These are phyloP conservation scores for Branchinecta sandiegonensis DNA, from an alignment of 2,888 invertebrate genomes.

Conservation along the genomic window DNA sequence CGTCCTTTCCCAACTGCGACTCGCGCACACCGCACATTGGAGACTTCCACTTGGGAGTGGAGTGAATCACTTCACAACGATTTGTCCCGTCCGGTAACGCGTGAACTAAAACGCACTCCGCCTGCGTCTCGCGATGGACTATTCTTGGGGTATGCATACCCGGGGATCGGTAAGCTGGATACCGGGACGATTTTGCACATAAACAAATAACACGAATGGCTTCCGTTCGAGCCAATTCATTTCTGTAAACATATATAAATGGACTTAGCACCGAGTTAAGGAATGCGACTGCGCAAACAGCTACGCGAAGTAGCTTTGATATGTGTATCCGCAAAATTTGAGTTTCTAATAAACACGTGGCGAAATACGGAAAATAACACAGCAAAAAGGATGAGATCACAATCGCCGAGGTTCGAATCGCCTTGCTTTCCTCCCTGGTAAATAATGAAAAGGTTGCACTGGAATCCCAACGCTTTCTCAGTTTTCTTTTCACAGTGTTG, in stretches of 20 bases:
- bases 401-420: constrained; percentile 10
- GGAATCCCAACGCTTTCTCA: constrained; percentile 13
- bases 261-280: constrained; percentile 39
- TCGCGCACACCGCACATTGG: not conserved
- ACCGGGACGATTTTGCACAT: not conserved
- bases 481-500: constrained; percentile 25
- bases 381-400: constrained; percentile 15
- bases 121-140: not conserved
- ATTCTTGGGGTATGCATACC: not conserved
- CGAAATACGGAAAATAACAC: constrained; percentile 5
- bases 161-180: not conserved
- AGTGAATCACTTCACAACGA: not conserved
- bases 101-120: not conserved
- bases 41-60: constrained; percentile 4
- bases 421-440: constrained; percentile 3
- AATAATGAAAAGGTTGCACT: constrained; percentile 2
- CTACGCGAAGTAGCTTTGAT: constrained; percentile 5
- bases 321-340: constrained; percentile 14
- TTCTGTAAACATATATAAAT: constrained; percentile 40
- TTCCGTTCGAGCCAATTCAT: constrained; percentile 35
- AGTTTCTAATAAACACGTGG: constrained; percentile 1
- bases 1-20: not conserved
- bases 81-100: not conserved
- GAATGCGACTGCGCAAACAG: constrained; percentile 30
- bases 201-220: constrained; percentile 31